Conservation (phyloP, 2,113 vertebrate species). For the Antechinus stuartii region DNA sequence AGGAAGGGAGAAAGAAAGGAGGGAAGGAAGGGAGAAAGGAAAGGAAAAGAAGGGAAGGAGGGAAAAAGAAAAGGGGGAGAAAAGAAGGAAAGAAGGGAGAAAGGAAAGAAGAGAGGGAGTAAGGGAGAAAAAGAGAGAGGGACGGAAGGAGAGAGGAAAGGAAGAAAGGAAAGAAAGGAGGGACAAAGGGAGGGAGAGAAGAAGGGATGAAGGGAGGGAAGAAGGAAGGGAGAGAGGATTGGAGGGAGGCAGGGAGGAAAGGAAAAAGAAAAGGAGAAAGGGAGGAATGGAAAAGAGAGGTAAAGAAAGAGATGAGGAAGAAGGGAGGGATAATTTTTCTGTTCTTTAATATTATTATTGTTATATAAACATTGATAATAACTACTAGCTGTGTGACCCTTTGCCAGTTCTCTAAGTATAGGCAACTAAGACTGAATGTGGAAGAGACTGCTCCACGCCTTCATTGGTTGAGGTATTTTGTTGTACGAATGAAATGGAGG, state of each 20-base stretch:
- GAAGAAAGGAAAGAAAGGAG: background rate
- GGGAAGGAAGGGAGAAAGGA: background rate
- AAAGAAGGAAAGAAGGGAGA: background rate
- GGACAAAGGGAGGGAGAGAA: too few species aligned
- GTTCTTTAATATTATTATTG: background rate
- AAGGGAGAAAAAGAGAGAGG: background rate
- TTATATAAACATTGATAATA: background rate
- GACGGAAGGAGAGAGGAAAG: background rate
- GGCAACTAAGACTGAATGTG: background rate
- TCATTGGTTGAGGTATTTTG: background rate
- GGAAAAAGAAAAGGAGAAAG: background rate
- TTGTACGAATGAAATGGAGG: background rate
- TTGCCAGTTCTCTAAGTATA: background rate
- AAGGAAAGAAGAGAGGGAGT: background rate
- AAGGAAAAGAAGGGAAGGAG: background rate
- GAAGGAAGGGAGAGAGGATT: too few species aligned
- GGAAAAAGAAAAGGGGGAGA: fast-evolving
- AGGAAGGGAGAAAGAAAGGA: too few species aligned
- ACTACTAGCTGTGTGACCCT: background rate
- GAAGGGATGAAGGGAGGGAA: too few species aligned
- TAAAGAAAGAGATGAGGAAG: background rate
- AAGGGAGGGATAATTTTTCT: background rate
- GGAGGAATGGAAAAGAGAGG: too few species aligned
- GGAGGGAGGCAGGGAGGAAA: background rate
- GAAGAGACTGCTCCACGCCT: background rate